Evolutionary conservation across 2,113 vertebrate genomes (phyloP).

Genomic region (Boulengeromyrus knoepffleri): DNA sequence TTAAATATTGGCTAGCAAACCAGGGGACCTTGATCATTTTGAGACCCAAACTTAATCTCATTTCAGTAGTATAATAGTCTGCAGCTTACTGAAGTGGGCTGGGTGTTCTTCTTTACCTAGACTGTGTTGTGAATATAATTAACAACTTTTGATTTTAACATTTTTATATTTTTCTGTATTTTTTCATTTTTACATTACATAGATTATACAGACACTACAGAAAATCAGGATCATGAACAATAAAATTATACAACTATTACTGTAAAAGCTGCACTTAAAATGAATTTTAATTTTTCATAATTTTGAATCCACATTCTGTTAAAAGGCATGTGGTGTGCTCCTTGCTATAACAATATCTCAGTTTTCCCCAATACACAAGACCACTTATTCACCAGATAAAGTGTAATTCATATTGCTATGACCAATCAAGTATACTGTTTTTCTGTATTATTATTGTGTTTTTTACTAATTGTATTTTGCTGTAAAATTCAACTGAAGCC

Average conservation of each 20-base stretch:
- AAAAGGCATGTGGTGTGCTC: neutral
- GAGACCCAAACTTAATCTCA: neutral
- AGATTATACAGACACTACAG: neutral
- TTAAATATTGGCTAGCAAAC: neutral
- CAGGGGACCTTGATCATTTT: neutral
- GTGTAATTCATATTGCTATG: neutral
- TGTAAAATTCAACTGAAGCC: neutral
- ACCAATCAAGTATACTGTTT: neutral
- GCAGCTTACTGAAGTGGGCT: neutral
- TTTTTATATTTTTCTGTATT: neutral
- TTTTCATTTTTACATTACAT: neutral
- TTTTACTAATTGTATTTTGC: neutral
- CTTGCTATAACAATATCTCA: neutral
- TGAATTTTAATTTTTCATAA: neutral
- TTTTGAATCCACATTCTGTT: neutral
- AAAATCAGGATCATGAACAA: neutral
- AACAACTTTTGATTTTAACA: neutral
- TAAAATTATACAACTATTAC: neutral
- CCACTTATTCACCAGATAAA: neutral
- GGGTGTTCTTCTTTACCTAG: neutral
- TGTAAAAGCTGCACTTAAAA: neutral
- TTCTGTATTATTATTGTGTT: neutral
- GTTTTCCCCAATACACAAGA: neutral
- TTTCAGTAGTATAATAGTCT: neutral
- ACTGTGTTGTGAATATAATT: neutral